phyloP scores from a whole-genome alignment of 2,113 vertebrate species.

The Sminthopsis crassicaudata region DNA sequence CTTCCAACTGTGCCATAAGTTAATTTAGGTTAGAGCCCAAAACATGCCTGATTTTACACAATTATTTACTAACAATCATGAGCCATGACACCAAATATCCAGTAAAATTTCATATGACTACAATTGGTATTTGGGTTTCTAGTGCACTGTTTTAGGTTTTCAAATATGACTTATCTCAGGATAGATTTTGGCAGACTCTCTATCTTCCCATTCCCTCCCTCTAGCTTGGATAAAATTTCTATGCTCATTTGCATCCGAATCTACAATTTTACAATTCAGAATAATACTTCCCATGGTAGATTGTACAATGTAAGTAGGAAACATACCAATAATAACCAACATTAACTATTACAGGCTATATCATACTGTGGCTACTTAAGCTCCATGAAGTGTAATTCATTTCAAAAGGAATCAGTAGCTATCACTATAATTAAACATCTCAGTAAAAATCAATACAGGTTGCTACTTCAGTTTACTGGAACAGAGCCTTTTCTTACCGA shows the following conservation, averaged over 20 bases:
- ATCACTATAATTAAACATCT: neutral
- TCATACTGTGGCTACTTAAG: neutral
- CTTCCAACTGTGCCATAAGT: neutral
- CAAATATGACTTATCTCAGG: neutral
- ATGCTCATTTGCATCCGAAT: neutral
- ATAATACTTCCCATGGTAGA: neutral
- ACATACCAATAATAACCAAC: neutral
- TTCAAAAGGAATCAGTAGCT: slow-evolving; percentile 1
- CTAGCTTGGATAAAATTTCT: neutral
- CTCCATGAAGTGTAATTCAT: neutral
- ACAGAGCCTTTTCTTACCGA: slow-evolving; percentile 86
- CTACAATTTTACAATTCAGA: neutral
- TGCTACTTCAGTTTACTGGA: neutral
- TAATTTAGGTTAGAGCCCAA: neutral
- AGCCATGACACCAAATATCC: slow-evolving; percentile 25
- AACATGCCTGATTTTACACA: neutral
- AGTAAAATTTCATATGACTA: neutral
- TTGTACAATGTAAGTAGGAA: neutral
- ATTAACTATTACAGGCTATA: neutral
- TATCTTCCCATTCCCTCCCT: neutral
- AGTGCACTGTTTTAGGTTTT: neutral
- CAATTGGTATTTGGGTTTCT: slow-evolving; percentile 49
- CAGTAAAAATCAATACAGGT: slow-evolving; percentile 23
- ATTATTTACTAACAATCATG: slow-evolving; percentile 19
- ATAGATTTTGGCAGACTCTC: neutral